A percentile compares a stretch with the other conserved stretches of the same genome.
phyloP scores from a whole-genome alignment of 2,888 invertebrate species.

The Ferdinandea cuprea region DNA sequence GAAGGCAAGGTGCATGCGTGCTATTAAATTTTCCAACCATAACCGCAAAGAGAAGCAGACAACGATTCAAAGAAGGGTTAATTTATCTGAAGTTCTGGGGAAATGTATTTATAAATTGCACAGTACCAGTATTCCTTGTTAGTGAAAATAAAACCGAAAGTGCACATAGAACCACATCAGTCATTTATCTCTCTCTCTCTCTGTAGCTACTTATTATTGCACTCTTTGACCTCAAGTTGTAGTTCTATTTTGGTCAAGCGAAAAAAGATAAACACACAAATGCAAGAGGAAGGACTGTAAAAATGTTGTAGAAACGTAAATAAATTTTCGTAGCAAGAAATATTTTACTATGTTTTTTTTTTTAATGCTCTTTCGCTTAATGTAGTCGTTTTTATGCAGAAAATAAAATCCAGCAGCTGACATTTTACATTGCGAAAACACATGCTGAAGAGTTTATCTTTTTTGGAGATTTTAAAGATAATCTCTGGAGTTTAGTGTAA shows the following conservation, averaged over 20 bases:
- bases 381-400: conserved; percentile 12
- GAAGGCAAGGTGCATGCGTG: conserved; percentile 16
- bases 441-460: not conserved
- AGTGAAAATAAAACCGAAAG: conserved; percentile 31
- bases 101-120: conserved; percentile 58
- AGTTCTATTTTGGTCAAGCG: conserved; percentile 49
- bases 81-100: conserved; percentile 32
- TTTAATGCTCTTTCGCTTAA: not conserved
- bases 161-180: conserved; percentile 33
- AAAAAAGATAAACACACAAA: conserved; percentile 13
- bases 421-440: not conserved
- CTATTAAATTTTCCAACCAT: not conserved
- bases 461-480: conserved; percentile 14
- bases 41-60: not conserved
- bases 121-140: not conserved
- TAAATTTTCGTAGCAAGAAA: conserved; percentile 11
- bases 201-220: conserved; percentile 26
- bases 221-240: conserved; percentile 47
- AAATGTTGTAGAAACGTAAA: conserved; percentile 32
- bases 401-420: conserved; percentile 25
- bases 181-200: too few relatives aligned
- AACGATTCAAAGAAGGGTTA: conserved; percentile 1
- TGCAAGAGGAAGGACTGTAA: conserved; percentile 1
- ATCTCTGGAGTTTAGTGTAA: conserved; percentile 1
- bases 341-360: conserved; percentile 50